These are phyloP conservation scores for Pseudomyrmex dendroicus DNA, from an alignment of 1,140 invertebrate genomes.

Conservation along the genomic window DNA sequence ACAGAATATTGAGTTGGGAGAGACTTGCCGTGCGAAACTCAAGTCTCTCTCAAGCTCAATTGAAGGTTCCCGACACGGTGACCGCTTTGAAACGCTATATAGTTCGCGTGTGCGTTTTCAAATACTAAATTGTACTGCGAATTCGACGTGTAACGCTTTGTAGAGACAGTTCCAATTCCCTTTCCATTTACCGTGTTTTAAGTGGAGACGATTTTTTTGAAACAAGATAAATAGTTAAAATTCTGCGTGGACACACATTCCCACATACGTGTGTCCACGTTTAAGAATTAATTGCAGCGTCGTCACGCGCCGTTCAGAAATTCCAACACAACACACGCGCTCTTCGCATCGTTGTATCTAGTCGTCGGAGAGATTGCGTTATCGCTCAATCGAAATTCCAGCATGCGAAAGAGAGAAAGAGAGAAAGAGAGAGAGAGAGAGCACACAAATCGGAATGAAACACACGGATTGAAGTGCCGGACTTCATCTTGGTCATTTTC, in stretches of 20 bases:
- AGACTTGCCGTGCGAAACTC: conserved; percentile 24
- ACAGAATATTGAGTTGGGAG: conserved; percentile 29
- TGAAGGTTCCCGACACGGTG: not conserved
- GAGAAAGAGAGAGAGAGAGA: not conserved
- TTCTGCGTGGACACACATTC: too few relatives aligned
- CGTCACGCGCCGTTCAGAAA: not conserved
- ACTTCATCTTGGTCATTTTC: conserved; percentile 51
- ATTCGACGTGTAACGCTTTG: not conserved
- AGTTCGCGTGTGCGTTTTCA: not conserved
- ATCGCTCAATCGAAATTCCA: conserved; percentile 34
- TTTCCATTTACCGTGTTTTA: too few relatives aligned
- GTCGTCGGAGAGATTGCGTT: conserved; percentile 27
- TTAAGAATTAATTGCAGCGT: conserved; percentile 17
- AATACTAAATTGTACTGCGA: conserved; percentile 22
- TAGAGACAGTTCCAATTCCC: too few relatives aligned
- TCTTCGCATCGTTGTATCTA: not conserved
- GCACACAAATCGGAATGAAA: not conserved
- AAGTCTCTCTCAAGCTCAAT: conserved; percentile 25
- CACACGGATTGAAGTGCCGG: conserved; percentile 23
- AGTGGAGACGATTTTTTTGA: too few relatives aligned
- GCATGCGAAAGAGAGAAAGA: not conserved
- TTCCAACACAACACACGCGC: not conserved
- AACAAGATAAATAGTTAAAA: too few relatives aligned
- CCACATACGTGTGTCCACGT: not conserved
- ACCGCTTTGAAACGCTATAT: not conserved